Conservation (phyloP, 2,888 invertebrate genomes). For the Oscheius sp. region DNA sequence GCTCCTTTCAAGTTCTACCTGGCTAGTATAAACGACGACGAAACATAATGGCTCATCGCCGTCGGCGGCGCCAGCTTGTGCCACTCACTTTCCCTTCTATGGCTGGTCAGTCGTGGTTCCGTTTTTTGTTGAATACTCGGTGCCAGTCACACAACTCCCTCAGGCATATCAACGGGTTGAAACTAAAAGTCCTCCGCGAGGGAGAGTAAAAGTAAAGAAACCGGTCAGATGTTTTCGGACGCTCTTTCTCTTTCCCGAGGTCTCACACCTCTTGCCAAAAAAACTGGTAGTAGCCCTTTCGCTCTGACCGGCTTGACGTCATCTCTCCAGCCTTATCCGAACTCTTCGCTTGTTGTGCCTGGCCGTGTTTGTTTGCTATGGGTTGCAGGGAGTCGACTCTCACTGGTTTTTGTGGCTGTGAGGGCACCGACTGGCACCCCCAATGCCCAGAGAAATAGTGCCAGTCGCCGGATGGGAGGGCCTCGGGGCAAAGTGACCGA, state of each 20-base stretch:
- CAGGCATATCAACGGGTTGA: no score
- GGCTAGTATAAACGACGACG: no score
- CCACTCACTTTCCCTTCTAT: slow-evolving; percentile 22
- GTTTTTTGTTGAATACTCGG: background rate
- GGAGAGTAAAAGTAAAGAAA: no score
- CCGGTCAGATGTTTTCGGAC: no score
- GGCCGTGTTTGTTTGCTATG: slow-evolving; percentile 31
- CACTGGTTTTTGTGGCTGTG: background rate
- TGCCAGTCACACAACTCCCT: slow-evolving; percentile 12
- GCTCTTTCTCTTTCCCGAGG: no score
- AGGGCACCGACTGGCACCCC: slow-evolving; percentile 28
- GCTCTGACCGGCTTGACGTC: slow-evolving; percentile 11
- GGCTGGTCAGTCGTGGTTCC: slow-evolving; percentile 24
- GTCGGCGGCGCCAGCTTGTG: slow-evolving; percentile 22
- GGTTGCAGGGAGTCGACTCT: slow-evolving; percentile 27
- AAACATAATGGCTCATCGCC: slow-evolving; percentile 21
- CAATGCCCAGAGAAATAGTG: slow-evolving; percentile 23
- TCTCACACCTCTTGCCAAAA: no score
- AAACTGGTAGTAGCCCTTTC: no score
- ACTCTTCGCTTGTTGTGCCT: slow-evolving; percentile 22
- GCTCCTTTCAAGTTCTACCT: no score
- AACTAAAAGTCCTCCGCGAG: background rate
- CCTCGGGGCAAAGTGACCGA: slow-evolving; percentile 1
- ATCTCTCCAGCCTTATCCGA: slow-evolving; percentile 1
- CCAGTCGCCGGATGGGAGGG: slow-evolving; percentile 3